These are phyloP conservation scores for Tachycineta bicolor DNA, from an alignment of 2,113 vertebrate species.

Conservation along the genomic window DNA sequence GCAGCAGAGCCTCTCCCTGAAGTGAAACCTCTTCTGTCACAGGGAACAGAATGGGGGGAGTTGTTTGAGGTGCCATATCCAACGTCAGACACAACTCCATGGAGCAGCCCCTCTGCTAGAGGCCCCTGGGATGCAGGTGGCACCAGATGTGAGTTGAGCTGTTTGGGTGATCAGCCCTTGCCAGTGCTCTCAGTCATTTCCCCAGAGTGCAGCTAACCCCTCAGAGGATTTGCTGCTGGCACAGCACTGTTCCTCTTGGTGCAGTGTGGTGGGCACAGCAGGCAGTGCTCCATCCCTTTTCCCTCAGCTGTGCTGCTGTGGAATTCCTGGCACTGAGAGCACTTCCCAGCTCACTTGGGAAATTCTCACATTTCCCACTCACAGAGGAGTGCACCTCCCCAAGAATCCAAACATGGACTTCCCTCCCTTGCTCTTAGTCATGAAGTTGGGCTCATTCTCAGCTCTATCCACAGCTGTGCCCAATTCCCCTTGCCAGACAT, in stretches of 20 bases:
- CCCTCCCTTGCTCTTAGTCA: not conserved
- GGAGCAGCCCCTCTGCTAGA: not conserved
- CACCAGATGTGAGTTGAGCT: not conserved
- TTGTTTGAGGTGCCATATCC: not conserved
- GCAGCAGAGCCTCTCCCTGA: not conserved
- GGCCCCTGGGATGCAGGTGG: not conserved
- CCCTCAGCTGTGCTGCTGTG: not conserved
- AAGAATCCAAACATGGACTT: not conserved
- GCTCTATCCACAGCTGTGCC: not conserved
- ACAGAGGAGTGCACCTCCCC: not conserved
- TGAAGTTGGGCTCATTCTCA: not conserved
- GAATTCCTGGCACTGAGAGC: not conserved
- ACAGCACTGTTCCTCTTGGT: not conserved
- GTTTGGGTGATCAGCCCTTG: accelerated
- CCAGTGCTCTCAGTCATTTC: not conserved
- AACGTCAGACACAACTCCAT: not conserved
- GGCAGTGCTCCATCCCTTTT: not conserved
- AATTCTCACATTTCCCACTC: not conserved
- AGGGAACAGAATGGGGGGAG: not conserved
- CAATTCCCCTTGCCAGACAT: not conserved
- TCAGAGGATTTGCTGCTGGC: not conserved
- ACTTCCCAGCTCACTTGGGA: not conserved
- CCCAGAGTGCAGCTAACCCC: no score
- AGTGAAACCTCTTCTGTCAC: not conserved
- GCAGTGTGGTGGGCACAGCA: accelerated